Base-by-base conservation (phyloP, 2,113 vertebrate species). In the Rousettus leschenaultii region DNA sequence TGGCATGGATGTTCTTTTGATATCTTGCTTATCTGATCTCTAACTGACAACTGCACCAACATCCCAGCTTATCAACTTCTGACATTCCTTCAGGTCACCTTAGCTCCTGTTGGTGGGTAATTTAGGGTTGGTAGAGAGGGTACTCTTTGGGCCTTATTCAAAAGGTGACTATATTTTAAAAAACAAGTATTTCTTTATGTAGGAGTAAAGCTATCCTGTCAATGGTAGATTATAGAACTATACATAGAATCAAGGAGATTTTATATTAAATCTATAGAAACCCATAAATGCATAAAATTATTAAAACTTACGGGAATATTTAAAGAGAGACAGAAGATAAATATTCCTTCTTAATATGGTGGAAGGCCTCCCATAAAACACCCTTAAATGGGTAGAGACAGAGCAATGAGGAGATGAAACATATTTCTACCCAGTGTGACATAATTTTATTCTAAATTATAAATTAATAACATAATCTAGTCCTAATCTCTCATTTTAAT, bases 21-120 rank as follows among this genome's bases (percentile, higher is more conserved):
- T 79, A 74, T 14, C 63, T 45, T 90, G 59, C 80, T 95, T 94
- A 80, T 94, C 75, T 96, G 61, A 96, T 93, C 28, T 82, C 43
- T 91, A 22, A 53, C 45, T 61, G 85, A 73, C 48, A 71, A n/a
- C 28, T 35, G 0, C 80, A 75, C 18, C 28, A 33, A 45, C n/a
- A 28, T 1, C 9, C 5, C 53, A 51, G 79, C 48, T 87, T 92
- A 84, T 92, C 97, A 92, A 75, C 70, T 63, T 77, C 82, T n/a
- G 35, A 68, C 75, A 86, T 83, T 94, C 71, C 71, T 73, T 68
- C 61, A 43, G n/a, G 95, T 70, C 38, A 22, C 40, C 30, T 43
- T 7, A 13, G 28, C 53, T 75, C 30, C 57, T 85, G 15, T 43
- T 68, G 45, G 14, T 26, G 15, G 4, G 28, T 57, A 59, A 92